These are phyloP conservation scores for Cotesia chilonis DNA, from an alignment of 1,140 invertebrate species.

Conservation along the genomic window DNA sequence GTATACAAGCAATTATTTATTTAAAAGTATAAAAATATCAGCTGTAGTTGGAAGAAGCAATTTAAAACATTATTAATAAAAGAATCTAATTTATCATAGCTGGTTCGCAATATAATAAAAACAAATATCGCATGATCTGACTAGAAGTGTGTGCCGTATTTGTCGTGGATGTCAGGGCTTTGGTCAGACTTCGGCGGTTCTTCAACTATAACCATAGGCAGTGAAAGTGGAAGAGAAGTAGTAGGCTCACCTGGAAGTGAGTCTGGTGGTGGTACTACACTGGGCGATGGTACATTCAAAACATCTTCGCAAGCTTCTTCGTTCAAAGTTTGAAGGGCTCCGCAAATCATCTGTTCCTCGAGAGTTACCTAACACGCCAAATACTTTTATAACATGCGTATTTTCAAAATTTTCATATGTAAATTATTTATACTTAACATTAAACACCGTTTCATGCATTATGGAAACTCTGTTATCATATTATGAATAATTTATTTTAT, in stretches of 20 bases:
- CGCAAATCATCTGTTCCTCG: constrained; percentile 94
- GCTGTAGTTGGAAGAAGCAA: neutral
- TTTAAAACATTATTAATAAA: neutral
- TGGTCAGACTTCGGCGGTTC: constrained; percentile 58
- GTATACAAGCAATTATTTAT: neutral
- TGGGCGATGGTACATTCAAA: constrained; percentile 67
- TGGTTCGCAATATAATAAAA: neutral
- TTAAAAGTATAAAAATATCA: neutral
- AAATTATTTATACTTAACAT: neutral
- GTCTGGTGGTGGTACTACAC: constrained; percentile 52
- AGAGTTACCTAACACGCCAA: constrained; percentile 78
- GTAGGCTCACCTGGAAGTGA: constrained; percentile 63
- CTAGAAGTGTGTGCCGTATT: constrained; percentile 52
- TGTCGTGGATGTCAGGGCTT: constrained; percentile 59
- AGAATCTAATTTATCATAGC: neutral
- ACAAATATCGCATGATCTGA: constrained; percentile 27
- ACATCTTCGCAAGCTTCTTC: constrained; percentile 92
- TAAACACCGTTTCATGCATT: too few species aligned
- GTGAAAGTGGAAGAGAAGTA: constrained; percentile 58
- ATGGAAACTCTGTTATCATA: neutral
- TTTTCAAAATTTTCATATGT: neutral
- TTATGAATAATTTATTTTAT: constrained; percentile 24
- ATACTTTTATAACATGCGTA: constrained; percentile 26
- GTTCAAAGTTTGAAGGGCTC: constrained; percentile 88
- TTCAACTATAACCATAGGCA: constrained; percentile 64